Evolutionary conservation across 1,140 invertebrate genomes (phyloP).

Genomic region (Apis dorsata): DNA sequence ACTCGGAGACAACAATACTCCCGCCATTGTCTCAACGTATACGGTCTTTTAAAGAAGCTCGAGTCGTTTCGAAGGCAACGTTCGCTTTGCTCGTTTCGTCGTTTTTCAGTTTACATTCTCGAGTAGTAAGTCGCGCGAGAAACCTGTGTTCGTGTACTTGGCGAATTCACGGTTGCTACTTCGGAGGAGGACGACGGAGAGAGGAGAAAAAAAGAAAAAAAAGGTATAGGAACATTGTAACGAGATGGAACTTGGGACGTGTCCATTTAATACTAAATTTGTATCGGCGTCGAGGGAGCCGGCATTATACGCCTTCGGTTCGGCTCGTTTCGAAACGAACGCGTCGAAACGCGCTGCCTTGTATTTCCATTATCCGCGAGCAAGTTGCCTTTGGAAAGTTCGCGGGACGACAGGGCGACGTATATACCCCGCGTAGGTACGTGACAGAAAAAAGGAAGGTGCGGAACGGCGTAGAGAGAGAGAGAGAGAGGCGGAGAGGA

Average conservation of each 20-base stretch:
- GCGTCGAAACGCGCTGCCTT: slow-evolving; percentile 33
- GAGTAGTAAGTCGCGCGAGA: slow-evolving; percentile 10
- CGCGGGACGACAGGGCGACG: slow-evolving; percentile 38
- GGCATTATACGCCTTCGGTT: slow-evolving; percentile 24
- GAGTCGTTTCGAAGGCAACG: background rate
- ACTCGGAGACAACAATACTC: background rate
- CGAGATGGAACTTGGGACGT: slow-evolving; percentile 38
- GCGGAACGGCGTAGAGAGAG: background rate
- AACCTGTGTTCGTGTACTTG: slow-evolving; percentile 9
- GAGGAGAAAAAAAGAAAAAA: background rate
- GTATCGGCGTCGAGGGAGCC: slow-evolving; percentile 32
- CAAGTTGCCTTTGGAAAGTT: slow-evolving; percentile 47
- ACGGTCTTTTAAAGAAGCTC: slow-evolving; percentile 7
- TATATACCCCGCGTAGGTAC: slow-evolving; percentile 27
- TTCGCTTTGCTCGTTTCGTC: slow-evolving; percentile 31
- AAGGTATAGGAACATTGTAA: slow-evolving; percentile 15
- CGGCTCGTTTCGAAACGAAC: slow-evolving; percentile 21
- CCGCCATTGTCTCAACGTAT: slow-evolving; percentile 23
- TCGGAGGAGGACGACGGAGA: too few relatives aligned
- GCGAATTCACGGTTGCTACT: slow-evolving; percentile 20
- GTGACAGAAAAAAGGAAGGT: slow-evolving; percentile 55
- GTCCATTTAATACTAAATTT: slow-evolving; percentile 49
- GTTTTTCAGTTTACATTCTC: slow-evolving; percentile 34
- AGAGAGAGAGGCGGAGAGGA: background rate
- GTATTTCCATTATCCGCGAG: slow-evolving; percentile 56